A percentile compares a stretch with the other conserved stretches of the same genome.
These are phyloP conservation scores for Brachyopa scutellaris DNA, from an alignment of 2,888 invertebrate species.

Conservation along the genomic window DNA sequence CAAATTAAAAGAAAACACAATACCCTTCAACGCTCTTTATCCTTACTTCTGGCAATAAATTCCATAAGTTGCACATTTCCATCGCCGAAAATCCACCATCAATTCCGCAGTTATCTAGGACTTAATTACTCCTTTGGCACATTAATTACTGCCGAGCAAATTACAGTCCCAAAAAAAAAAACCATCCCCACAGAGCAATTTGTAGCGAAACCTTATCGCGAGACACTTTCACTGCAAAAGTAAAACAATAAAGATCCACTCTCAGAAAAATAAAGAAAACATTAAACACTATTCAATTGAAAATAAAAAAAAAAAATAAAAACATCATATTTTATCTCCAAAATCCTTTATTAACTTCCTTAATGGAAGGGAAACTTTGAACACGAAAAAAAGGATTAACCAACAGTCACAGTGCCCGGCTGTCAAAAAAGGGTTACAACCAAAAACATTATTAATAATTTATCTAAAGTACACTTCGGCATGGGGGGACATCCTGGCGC, in stretches of 20 bases:
- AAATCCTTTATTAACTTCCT: conserved; percentile 61
- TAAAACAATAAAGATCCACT: conserved; percentile 23
- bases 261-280: conserved; percentile 14
- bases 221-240: too few relatives aligned
- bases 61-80: conserved; percentile 31
- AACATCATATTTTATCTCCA: conserved; percentile 35
- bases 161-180: not conserved
- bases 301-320: conserved; percentile 37
- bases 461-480: conserved; percentile 54
- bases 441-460: conserved; percentile 66
- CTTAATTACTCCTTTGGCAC: conserved; percentile 61
- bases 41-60: conserved; percentile 19
- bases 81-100: conserved; percentile 47
- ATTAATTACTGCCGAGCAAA: conserved; percentile 50
- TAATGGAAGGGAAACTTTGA: conserved; percentile 38
- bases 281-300: conserved; percentile 61
- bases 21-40: not conserved
- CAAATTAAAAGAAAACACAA: conserved; percentile 2
- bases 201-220: conserved; percentile 19
- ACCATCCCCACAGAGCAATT: conserved; percentile 1
- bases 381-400: conserved; percentile 44
- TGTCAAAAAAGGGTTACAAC: conserved; percentile 55
- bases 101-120: conserved; percentile 50
- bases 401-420: not conserved
- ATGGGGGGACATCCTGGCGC: conserved; percentile 56